phyloP scores from a whole-genome alignment of 2,797 vertebrate species.

The Threskiornis aethiopicus region DNA sequence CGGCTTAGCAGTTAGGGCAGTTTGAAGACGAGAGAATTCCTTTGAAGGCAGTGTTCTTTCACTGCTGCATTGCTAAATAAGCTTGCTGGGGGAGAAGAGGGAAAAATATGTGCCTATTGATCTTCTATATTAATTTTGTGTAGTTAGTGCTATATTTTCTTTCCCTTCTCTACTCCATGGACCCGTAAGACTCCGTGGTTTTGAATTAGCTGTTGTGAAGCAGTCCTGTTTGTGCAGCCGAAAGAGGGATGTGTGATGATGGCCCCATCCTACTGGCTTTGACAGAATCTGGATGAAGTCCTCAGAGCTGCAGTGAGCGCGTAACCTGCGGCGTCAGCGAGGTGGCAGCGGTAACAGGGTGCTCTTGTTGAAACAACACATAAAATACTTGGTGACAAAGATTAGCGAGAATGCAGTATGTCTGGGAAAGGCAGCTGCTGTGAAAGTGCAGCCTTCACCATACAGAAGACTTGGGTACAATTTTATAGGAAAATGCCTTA shows the following conservation, averaged over 20 bases:
- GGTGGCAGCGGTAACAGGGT: background rate
- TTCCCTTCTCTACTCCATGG: background rate
- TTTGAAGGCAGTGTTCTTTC: background rate
- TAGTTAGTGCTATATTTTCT: background rate
- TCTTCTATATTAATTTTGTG: background rate
- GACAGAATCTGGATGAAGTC: background rate
- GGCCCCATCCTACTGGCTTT: background rate
- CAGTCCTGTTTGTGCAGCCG: background rate
- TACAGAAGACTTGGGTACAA: background rate
- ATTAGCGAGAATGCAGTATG: background rate
- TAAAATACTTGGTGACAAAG: background rate
- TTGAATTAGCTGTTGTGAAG: background rate
- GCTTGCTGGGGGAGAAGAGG: background rate
- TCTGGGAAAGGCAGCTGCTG: background rate
- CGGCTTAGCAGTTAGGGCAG: background rate
- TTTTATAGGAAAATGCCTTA: background rate
- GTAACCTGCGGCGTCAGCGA: rapidly evolving
- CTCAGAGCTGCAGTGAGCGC: background rate
- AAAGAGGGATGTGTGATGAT: background rate
- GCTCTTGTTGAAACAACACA: background rate
- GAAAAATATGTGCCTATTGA: background rate
- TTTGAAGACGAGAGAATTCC: background rate
- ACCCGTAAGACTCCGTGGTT: background rate
- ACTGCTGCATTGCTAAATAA: background rate
- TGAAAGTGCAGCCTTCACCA: background rate